Conservation (phyloP, 2,888 invertebrate species). For the Conistra vaccinii region DNA sequence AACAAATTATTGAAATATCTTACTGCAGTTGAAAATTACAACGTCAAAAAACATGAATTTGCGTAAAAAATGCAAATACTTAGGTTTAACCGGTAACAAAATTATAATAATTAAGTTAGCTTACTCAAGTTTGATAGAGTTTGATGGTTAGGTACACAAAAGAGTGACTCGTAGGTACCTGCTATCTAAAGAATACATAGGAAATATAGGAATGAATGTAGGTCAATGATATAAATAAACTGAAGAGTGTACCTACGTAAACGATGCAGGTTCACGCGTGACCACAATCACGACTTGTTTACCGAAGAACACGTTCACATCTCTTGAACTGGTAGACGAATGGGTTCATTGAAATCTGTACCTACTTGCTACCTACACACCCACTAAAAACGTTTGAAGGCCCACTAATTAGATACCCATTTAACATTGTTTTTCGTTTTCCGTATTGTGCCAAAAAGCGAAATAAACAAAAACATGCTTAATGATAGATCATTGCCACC, state of each 20-base stretch:
- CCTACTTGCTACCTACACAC: background rate
- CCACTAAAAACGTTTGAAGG: slow-evolving; percentile 30
- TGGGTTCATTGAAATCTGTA: slow-evolving; percentile 39
- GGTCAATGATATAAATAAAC: slow-evolving; percentile 62
- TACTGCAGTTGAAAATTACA: no score
- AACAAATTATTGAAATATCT: no score
- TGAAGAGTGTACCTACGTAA: slow-evolving; percentile 29
- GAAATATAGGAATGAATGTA: slow-evolving; percentile 34
- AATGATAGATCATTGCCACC: slow-evolving; percentile 17
- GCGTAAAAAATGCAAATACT: no score
- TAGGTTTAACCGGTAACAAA: background rate
- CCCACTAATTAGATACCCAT: slow-evolving; percentile 28
- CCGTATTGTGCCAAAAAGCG: slow-evolving; percentile 38
- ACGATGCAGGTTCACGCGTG: slow-evolving; percentile 38
- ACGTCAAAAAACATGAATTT: no score
- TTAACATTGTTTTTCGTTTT: slow-evolving; percentile 24
- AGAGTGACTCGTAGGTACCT: background rate
- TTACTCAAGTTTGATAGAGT: slow-evolving; percentile 9
- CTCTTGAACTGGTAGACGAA: slow-evolving; percentile 25
- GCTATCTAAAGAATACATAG: slow-evolving; percentile 30
- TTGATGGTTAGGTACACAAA: background rate
- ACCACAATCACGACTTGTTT: slow-evolving; percentile 46
- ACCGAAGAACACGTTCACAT: slow-evolving; percentile 21
- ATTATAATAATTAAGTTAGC: background rate
- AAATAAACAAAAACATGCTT: slow-evolving; percentile 24